Conservation (phyloP, 2,888 invertebrate genomes). For the Halocaridina rubra region DNA sequence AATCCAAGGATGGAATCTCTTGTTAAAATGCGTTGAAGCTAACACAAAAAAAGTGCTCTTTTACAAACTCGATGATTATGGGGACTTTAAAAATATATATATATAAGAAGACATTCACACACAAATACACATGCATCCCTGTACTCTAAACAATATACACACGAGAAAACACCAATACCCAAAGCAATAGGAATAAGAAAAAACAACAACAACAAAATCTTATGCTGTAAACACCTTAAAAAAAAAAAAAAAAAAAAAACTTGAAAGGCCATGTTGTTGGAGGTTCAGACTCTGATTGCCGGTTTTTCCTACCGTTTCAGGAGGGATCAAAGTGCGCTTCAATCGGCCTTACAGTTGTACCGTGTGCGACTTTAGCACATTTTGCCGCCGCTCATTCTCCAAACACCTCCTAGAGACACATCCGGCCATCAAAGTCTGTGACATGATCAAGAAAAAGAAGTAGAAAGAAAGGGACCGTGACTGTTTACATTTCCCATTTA, state of each 20-base stretch:
- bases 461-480: constrained; percentile 32
- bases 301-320: constrained; percentile 64
- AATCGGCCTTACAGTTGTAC: constrained; percentile 64
- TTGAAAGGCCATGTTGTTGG: background rate
- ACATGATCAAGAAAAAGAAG: constrained; percentile 64
- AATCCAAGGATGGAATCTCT: no score
- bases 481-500: no score
- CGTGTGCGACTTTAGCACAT: constrained; percentile 64
- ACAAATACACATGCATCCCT: no score
- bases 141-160: no score
- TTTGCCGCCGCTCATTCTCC: constrained; percentile 63
- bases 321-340: constrained; percentile 64
- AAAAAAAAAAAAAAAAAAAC: background rate
- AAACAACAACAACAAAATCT: background rate
- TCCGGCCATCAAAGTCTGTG: constrained; percentile 64
- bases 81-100: no score
- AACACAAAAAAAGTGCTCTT: no score
- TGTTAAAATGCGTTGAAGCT: no score
- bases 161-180: no score
- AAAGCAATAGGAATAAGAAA: no score
- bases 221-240: background rate
- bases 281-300: constrained; percentile 58
- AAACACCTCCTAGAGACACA: constrained; percentile 64
- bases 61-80: no score
- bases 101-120: no score